These are phyloP conservation scores for Archivesica marissinica DNA, from an alignment of 1,140 invertebrate species.

Conservation along the genomic window DNA sequence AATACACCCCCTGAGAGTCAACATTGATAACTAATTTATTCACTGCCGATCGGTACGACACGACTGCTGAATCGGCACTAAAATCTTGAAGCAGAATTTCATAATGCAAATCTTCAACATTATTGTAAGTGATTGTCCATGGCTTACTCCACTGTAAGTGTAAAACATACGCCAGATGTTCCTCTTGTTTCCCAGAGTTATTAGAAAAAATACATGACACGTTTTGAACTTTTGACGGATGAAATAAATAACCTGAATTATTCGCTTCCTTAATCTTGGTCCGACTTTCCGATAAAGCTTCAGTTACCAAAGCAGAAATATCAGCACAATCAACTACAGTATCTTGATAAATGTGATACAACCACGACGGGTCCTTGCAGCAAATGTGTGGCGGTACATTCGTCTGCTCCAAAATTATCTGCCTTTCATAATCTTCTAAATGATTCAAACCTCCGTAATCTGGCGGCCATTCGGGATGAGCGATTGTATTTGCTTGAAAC, in stretches of 20 bases:
- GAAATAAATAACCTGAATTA: neutral
- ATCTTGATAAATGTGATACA: constrained; percentile 86
- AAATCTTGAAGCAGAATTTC: constrained; percentile 68
- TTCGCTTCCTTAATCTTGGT: neutral
- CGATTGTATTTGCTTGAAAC: constrained; percentile 77
- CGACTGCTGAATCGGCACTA: neutral
- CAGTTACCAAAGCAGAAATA: constrained; percentile 69
- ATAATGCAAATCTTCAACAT: constrained; percentile 65
- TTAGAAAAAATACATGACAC: constrained; percentile 49
- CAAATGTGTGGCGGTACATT: constrained; percentile 84
- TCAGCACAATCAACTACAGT: constrained; percentile 83
- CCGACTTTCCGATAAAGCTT: constrained; percentile 50
- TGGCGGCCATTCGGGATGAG: constrained; percentile 81
- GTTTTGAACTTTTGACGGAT: constrained; percentile 39
- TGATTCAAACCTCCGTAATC: constrained; percentile 84
- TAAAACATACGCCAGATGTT: constrained; percentile 13
- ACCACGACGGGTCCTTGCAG: constrained; percentile 85
- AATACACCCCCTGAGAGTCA: constrained; percentile 5
- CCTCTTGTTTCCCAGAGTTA: constrained; percentile 14
- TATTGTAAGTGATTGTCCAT: constrained; percentile 65
- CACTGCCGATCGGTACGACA: neutral
- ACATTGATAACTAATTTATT: constrained; percentile 25
- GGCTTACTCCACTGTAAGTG: constrained; percentile 63
- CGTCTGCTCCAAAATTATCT: constrained; percentile 78
- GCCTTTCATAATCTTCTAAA: constrained; percentile 78